Conservation (phyloP, 2,797 vertebrate genomes). For the Chaenodraco wilsoni region DNA sequence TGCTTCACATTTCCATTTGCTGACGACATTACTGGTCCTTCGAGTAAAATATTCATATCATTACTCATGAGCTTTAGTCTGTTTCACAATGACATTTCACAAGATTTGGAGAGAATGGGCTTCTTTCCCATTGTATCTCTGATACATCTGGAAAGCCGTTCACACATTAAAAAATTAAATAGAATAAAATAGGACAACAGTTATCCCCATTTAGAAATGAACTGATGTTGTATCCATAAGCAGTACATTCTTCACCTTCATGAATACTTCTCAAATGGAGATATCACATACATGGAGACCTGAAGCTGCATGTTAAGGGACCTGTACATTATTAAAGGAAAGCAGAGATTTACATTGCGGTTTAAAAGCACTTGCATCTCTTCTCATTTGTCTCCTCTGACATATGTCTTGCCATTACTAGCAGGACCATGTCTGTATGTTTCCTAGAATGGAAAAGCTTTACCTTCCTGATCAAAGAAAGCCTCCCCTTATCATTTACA, state of each 20-base stretch:
- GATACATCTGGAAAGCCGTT: slow-evolving; percentile 25
- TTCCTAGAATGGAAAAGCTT: slow-evolving; percentile 31
- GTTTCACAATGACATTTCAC: slow-evolving; percentile 10
- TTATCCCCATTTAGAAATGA: slow-evolving; percentile 30
- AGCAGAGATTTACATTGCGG: slow-evolving; percentile 26
- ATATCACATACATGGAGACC: slow-evolving; percentile 25
- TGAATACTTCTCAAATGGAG: slow-evolving; percentile 41
- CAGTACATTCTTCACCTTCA: slow-evolving; percentile 22
- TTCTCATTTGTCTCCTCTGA: slow-evolving; percentile 42
- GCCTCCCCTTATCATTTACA: slow-evolving; percentile 38
- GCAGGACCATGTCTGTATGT: slow-evolving; percentile 6
- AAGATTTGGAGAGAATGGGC: slow-evolving; percentile 9
- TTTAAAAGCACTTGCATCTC: slow-evolving; percentile 43
- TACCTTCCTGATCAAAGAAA: slow-evolving; percentile 43
- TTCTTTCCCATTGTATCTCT: not conserved
- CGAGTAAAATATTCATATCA: not conserved
- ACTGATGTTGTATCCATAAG: slow-evolving; percentile 16
- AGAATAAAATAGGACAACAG: slow-evolving; percentile 19
- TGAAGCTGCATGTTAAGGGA: slow-evolving; percentile 26
- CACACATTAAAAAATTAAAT: not conserved
- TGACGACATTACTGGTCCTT: not conserved
- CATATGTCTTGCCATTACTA: slow-evolving; percentile 16
- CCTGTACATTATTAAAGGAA: slow-evolving; percentile 35
- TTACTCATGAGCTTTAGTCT: slow-evolving; percentile 2
- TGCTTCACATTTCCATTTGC: not conserved